Conservation (phyloP, 2,797 vertebrate genomes). For the Agapornis canus region DNA sequence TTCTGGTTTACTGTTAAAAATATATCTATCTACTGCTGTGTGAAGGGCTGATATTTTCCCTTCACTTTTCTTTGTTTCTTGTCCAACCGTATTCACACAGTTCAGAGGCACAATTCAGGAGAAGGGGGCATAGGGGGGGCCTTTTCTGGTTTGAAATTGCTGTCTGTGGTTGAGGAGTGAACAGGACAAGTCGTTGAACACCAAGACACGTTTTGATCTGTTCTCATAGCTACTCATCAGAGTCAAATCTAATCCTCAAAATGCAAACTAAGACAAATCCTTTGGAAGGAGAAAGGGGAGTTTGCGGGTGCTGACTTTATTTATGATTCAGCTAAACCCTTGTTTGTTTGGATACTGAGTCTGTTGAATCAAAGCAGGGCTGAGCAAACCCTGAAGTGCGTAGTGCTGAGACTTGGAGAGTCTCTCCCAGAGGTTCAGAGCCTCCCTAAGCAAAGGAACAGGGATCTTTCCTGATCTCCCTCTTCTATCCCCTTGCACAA, state of each 20-base stretch:
- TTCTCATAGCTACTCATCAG: neutral
- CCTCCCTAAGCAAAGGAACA: neutral
- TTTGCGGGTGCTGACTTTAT: neutral
- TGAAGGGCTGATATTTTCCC: conserved; percentile 6
- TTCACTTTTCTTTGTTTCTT: neutral
- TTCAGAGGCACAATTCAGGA: neutral
- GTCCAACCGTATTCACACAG: neutral
- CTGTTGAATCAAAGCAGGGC: conserved; percentile 8
- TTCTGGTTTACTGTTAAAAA: conserved; percentile 44
- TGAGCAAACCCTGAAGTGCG: neutral
- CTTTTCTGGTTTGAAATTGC: neutral
- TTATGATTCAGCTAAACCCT: neutral
- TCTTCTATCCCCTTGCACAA: neutral
- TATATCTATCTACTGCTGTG: neutral
- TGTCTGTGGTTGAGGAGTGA: neutral
- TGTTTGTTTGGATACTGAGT: conserved; percentile 24
- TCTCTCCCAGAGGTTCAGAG: neutral
- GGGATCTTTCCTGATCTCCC: neutral
- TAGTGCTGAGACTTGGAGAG: neutral
- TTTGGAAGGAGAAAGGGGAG: conserved; percentile 25
- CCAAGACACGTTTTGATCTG: neutral
- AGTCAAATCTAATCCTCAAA: conserved; percentile 35
- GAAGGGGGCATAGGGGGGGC: neutral
- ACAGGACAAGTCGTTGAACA: neutral
- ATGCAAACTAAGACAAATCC: conserved; percentile 35